phyloP scores from a whole-genome alignment of 2,797 vertebrate species.

The Buphagus erythrorhynchus region DNA sequence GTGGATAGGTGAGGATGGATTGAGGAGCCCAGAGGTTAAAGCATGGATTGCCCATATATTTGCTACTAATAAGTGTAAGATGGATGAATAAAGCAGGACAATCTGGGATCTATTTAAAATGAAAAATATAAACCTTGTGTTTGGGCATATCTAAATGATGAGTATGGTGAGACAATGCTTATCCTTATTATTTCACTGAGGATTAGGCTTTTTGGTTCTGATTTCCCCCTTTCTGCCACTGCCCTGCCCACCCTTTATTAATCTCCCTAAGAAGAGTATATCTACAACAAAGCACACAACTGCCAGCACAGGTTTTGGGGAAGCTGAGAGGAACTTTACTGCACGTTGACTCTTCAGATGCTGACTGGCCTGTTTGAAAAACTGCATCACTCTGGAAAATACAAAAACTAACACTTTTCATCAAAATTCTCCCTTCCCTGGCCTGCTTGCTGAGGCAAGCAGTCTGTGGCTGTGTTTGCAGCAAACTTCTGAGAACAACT shows the following conservation, averaged over 20 bases:
- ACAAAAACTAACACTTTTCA: background rate
- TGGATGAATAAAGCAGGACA: background rate
- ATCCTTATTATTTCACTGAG: background rate
- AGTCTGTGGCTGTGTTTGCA: background rate
- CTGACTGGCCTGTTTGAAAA: background rate
- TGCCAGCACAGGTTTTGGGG: background rate
- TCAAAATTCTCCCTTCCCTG: background rate
- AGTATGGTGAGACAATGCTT: background rate
- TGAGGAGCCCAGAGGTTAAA: background rate
- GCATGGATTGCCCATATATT: background rate
- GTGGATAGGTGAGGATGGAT: background rate
- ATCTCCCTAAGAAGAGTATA: background rate
- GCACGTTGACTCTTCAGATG: background rate
- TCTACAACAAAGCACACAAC: background rate
- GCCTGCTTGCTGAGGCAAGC: slow-evolving; percentile 6
- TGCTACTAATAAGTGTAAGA: background rate
- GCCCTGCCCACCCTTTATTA: background rate
- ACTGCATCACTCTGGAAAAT: background rate
- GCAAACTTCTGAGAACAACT: background rate
- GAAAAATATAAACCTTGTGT: background rate
- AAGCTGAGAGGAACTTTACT: background rate
- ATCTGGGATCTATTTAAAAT: background rate
- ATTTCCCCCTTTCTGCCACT: background rate
- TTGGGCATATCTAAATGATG: background rate
- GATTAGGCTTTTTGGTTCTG: background rate